Base-by-base conservation (phyloP, 2,888 invertebrate genomes). In the Syritta pipiens region DNA sequence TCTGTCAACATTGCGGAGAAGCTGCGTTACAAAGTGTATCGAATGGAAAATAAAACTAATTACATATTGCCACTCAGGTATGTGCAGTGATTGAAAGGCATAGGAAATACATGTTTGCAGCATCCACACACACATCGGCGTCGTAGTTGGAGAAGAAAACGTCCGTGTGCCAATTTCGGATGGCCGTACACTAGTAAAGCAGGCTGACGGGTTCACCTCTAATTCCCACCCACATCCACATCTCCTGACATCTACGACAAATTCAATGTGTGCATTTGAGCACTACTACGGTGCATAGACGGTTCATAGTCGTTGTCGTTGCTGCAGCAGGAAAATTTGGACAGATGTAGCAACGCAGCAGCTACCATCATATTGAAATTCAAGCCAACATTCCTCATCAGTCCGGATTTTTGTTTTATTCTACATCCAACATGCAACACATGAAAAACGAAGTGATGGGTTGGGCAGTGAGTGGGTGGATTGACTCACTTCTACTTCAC, bases 331-430 rank as follows among this genome's bases (percentile, higher is more conserved):
- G 53, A 46, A 49, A 57, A 65, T 65, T 65, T 53, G 40, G 48
- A 71, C 65, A 63, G 71, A 77, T 59, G 74, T 55, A 63, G 55
- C 48, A 59, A 53, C 40, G 71, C 59, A 77, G 59, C 65, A 65
- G 59, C 71, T 71, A 71, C 59, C 59, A 60, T 53, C 65, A 77
- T 71, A 77, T 77, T 77, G 71, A 77, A 77, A 77, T 77, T 77
- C 71, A 59, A 71, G 46, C 77, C 71, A 71, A 71, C 77, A 72
- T 65, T 71, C 65, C 71, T 55, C 77, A 65, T 71, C 65, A 71
- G n/a, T 67, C 55, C 55, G 53, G 51, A 53, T n/a, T n/a, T n/a
- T n/a, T 71, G 51, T 77, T 77, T 77, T 77, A 65, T 77, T 77
- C 65, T 24, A 20, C 48, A 53, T 17, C 20, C 53, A 53, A n/a